A percentile compares a stretch with the other conserved stretches of the same genome.
Conservation (phyloP, 2,797 vertebrate genomes). For the Premnoplex brunnescens region DNA sequence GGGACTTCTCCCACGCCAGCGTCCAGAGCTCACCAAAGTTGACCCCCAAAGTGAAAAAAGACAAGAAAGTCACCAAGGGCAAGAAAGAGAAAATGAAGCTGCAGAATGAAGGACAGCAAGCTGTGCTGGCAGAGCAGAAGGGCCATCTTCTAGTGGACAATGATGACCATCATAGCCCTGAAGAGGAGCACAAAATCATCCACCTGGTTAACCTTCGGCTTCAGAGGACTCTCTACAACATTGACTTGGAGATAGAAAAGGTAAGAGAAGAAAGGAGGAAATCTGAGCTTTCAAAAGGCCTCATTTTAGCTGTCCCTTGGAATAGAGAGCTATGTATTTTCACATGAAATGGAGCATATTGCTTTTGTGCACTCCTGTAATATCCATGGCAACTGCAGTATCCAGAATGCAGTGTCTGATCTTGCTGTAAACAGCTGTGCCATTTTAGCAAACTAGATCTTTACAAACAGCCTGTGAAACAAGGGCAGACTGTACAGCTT, state of each 20-base stretch:
- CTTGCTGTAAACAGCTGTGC: constrained; percentile 41
- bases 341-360: not conserved
- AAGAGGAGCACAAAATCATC: constrained; percentile 79
- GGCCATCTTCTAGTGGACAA: constrained; percentile 85
- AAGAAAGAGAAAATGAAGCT: constrained; percentile 79
- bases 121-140: constrained; percentile 82
- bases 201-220: constrained; percentile 79
- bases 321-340: not conserved
- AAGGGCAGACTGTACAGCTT: not conserved
- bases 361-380: constrained; percentile 7
- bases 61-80: constrained; percentile 74
- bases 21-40: constrained; percentile 88
- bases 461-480: not conserved
- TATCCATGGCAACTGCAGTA: constrained; percentile 46
- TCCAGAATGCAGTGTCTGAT: constrained; percentile 8
- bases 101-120: constrained; percentile 73
- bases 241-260: constrained; percentile 86
- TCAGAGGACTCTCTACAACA: constrained; percentile 86
- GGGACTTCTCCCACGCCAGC: constrained; percentile 88
- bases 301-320: not conserved
- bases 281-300: not conserved
- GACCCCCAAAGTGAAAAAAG: constrained; percentile 83
- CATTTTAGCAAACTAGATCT: not conserved
- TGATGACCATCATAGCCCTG: constrained; percentile 77
- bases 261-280: constrained; percentile 46